Evolutionary conservation across 2,888 invertebrate genomes (phyloP).

Genomic region (Drosophila fungiperda): DNA sequence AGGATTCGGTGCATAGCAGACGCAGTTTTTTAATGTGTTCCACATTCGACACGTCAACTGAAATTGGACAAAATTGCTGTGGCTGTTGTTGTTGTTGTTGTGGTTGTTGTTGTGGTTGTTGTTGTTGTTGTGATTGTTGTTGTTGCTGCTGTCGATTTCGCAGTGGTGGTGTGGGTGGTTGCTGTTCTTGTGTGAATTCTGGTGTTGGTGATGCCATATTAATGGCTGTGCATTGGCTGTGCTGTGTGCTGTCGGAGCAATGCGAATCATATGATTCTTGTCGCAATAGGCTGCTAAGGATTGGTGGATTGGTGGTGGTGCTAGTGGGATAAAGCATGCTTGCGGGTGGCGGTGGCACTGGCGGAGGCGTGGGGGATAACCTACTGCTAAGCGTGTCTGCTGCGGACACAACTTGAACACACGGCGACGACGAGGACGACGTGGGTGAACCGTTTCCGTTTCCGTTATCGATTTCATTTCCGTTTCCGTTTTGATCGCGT

Average conservation of each 20-base stretch:
- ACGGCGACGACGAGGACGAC: not conserved
- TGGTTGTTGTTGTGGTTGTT: slow-evolving; percentile 21
- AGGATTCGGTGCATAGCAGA: slow-evolving; percentile 88
- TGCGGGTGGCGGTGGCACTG: slow-evolving; percentile 65
- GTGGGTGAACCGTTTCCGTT: not conserved
- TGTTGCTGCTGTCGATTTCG: slow-evolving; percentile 12
- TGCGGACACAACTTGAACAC: slow-evolving; percentile 15
- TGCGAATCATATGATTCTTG: slow-evolving; percentile 88
- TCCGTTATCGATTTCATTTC: slow-evolving; percentile 5
- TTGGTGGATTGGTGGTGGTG: slow-evolving; percentile 12
- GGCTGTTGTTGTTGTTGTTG: slow-evolving; percentile 20
- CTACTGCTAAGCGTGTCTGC: slow-evolving; percentile 33
- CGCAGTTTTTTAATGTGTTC: slow-evolving; percentile 86
- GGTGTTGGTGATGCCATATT: slow-evolving; percentile 75
- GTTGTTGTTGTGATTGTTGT: slow-evolving; percentile 20
- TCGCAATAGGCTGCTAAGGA: slow-evolving; percentile 75
- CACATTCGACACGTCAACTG: slow-evolving; percentile 54
- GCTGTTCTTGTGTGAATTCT: slow-evolving; percentile 4
- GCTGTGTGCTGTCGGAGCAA: slow-evolving; percentile 87
- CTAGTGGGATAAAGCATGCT: slow-evolving; percentile 39
- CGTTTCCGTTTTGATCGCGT: slow-evolving; percentile 50
- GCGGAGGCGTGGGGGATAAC: slow-evolving; percentile 60
- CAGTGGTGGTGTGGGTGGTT: slow-evolving; percentile 9
- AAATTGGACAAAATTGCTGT: slow-evolving; percentile 48
- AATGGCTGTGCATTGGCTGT: slow-evolving; percentile 89